These are phyloP conservation scores for Saccopteryx bilineata DNA, from an alignment of 2,113 vertebrate species.

Conservation along the genomic window DNA sequence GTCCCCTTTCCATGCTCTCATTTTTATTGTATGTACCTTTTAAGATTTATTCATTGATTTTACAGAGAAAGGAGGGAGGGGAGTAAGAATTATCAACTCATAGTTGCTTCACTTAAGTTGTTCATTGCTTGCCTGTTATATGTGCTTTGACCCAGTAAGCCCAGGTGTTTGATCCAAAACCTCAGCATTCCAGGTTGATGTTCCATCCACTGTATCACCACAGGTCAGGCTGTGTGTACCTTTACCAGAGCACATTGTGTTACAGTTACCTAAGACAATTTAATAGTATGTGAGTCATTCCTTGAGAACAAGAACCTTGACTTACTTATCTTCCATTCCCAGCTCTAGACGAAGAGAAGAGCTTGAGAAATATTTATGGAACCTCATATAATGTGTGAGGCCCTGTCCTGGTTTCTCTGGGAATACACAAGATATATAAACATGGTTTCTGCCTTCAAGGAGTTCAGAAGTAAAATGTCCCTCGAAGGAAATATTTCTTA, in stretches of 20 bases:
- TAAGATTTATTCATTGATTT: no score
- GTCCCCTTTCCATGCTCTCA: background rate
- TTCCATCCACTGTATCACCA: no score
- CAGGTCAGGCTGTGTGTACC: no score
- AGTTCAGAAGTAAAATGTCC: slow-evolving; percentile 27
- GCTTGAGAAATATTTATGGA: slow-evolving; percentile 24
- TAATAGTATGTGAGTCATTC: slow-evolving; percentile 33
- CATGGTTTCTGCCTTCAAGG: background rate
- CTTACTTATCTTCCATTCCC: background rate
- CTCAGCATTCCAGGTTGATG: no score
- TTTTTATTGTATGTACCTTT: background rate
- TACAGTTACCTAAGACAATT: background rate
- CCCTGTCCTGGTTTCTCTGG: background rate
- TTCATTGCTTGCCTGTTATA: no score
- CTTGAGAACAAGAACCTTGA: background rate
- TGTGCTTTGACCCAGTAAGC: no score
- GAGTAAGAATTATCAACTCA: no score
- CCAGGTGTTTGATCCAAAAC: no score
- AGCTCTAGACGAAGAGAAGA: slow-evolving; percentile 1
- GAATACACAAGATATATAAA: background rate
- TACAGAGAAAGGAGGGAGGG: no score
- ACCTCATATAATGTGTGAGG: background rate
- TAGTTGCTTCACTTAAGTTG: no score
- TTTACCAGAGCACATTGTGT: background rate
- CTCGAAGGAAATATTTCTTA: slow-evolving; percentile 49